Evolutionary conservation across 1,140 invertebrate genomes (phyloP).

Genomic region (Anastrepha ludens): DNA sequence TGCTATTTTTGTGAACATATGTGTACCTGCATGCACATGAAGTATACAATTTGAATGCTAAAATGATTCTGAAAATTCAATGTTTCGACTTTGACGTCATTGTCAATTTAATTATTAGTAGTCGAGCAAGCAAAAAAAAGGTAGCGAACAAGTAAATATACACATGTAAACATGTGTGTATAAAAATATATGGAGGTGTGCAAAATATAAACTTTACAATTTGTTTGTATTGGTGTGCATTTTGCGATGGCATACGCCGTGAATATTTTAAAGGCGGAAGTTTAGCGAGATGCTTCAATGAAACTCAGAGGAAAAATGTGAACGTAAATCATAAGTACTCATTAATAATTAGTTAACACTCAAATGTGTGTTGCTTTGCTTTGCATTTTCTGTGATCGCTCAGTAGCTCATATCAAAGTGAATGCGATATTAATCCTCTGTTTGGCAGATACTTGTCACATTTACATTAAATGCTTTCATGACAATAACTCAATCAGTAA

Average conservation of each 20-base stretch:
- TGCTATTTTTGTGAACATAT: too few species aligned
- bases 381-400: neutral
- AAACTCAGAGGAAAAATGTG: slow-evolving; percentile 25
- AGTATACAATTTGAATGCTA: slow-evolving; percentile 30
- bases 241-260: slow-evolving; percentile 33
- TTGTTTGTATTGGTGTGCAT: neutral
- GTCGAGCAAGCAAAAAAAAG: neutral
- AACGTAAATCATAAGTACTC: slow-evolving; percentile 34
- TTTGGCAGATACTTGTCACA: too few species aligned
- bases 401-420: too few species aligned
- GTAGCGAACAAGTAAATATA: neutral
- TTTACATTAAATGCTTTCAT: too few species aligned
- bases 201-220: neutral
- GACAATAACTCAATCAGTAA: too few species aligned
- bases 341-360: neutral
- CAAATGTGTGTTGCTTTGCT: neutral
- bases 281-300: slow-evolving; percentile 37
- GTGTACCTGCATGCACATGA: neutral
- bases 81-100: slow-evolving; percentile 50
- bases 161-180: neutral
- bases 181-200: neutral
- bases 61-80: slow-evolving; percentile 51
- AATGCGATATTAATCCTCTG: too few species aligned
- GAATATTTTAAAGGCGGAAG: slow-evolving; percentile 50
- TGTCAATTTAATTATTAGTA: slow-evolving; percentile 51